Base-by-base conservation (phyloP, 2,113 vertebrate species). In the Shinisaurus crocodilurus region DNA sequence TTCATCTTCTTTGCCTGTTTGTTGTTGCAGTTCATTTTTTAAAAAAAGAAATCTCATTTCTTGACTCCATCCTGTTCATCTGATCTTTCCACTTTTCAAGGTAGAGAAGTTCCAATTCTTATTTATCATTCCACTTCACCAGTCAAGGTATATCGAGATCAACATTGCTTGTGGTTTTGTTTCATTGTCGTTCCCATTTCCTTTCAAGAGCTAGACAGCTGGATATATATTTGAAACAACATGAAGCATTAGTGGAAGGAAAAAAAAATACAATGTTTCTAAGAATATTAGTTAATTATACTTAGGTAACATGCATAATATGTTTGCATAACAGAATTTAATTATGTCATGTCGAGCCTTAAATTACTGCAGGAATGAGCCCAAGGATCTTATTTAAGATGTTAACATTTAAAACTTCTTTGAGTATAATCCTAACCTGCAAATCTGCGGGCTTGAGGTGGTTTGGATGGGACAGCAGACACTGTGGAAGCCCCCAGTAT, bases 151-250 rank as follows among this genome's bases (percentile, higher is more conserved):
- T 4, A 86, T 86, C 74, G 81, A 18, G 79, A 29, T 74, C 90
- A 54, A 40, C 48, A 87, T 90, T 72, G 25, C 86, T 48, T 87
- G 4, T 86, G 0, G n/a, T 93, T 89, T 90, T 50, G 50, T 91
- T 91, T 93, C 29, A 54, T 85, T 88, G 43, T 87, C 3, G 29
- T 93, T 84, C 3, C 29, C 5, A 25, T 94, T 91, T 10, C 16
- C 50, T 92, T 94, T 91, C 89, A 90, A 82, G 77, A 88, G 40
- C 34, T 76, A 67, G 70, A 37, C 25, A 27, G 72, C 7, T 88
- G 54, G 91, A 86, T 34, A 89, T 84, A 63, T 63, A 18, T 48
- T 65, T 88, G 75, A 20, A 91, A 70, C 9, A 77, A 76, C 83
- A 70, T 37, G 34, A 82, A 29, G 1, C 7, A 37, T 92, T 32